Base-by-base conservation (phyloP, 2,113 vertebrate species). In the Tinamus guttatus region DNA sequence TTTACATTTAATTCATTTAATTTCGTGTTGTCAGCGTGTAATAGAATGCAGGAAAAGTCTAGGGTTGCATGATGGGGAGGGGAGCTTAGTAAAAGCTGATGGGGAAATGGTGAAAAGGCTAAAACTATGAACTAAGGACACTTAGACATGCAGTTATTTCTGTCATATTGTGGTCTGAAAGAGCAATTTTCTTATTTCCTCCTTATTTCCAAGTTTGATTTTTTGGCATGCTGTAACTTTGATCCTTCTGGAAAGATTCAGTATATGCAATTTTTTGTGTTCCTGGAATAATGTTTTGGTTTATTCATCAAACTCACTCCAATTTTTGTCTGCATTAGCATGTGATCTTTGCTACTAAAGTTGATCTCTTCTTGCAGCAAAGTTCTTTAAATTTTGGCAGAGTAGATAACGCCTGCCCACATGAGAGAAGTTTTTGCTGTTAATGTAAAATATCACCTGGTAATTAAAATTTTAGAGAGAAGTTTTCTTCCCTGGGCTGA, bases 41-140 rank as follows among this genome's bases (percentile, higher is more conserved):
- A 71, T 86, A 68, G 71, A 71, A 41, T 52, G 30, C 36, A 30
- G 38, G 30, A 63, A 28, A 85, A 90, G 11, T 47, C 20, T 81
- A 73, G 78, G 20, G 5, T 76, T 92, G 86, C 69, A 47, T 94
- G 89, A 32, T 49, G 85, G 85, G 79, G 87, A 52, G 79, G 90
- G 78, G 85, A 89, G 22, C 28, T 77, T 83, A 54, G 43, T 45
- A 32, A 11, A 40, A 83, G 30, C 36, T 65, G 20, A 21, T 81
- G 68, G 64, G 59, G 38, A 71, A 85, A 38, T 34, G 19, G 70
- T 81, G 25, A 7, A 19, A 24, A 64, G 24, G 25, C 68, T 60
- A 64, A 59, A 78, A 64, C 13, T 18, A 13, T 59, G n/a, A 67
- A 45, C 24, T 67, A 49, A 52, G 69, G 52, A 69, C 8, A 63